Evolutionary conservation across 1,140 invertebrate genomes (phyloP).

Genomic region (Charaxes varanes): DNA sequence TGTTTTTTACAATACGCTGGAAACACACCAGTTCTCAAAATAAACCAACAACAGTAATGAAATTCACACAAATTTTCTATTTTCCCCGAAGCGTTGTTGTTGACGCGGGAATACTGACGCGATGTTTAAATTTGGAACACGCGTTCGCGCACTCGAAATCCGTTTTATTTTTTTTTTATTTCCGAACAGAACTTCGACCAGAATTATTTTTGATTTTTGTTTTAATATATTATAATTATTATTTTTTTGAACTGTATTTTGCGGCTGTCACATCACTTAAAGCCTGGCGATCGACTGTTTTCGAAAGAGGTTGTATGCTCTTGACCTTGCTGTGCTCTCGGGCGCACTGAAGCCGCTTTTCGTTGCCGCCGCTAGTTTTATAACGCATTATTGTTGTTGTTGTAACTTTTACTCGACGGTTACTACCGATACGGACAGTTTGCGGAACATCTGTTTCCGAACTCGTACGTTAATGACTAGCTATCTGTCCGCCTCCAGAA

Average conservation of each 20-base stretch:
- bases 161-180: slow-evolving; percentile 24
- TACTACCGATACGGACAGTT: slow-evolving; percentile 19
- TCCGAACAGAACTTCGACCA: slow-evolving; percentile 13
- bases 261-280: slow-evolving; percentile 44
- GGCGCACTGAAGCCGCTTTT: slow-evolving; percentile 57
- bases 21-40: background rate
- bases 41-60: background rate
- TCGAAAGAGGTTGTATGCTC: slow-evolving; percentile 48
- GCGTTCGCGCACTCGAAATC: slow-evolving; percentile 16
- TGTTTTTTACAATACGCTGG: background rate
- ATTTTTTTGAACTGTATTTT: slow-evolving; percentile 23
- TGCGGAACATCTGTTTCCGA: slow-evolving; percentile 10
- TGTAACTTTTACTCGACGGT: slow-evolving; percentile 60
- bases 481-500: background rate
- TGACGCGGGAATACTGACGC: slow-evolving; percentile 32
- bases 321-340: slow-evolving; percentile 61
- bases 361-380: slow-evolving; percentile 52
- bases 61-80: background rate
- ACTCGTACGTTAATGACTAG: background rate
- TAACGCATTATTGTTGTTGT: slow-evolving; percentile 66
- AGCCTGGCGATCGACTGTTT: slow-evolving; percentile 43
- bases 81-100: slow-evolving; percentile 25
- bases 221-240: slow-evolving; percentile 8
- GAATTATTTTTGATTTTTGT: slow-evolving; percentile 22
- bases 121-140: slow-evolving; percentile 41